Evolutionary conservation across 2,113 vertebrate genomes (phyloP).

Genomic region (Tympanuchus pallidicinctus): DNA sequence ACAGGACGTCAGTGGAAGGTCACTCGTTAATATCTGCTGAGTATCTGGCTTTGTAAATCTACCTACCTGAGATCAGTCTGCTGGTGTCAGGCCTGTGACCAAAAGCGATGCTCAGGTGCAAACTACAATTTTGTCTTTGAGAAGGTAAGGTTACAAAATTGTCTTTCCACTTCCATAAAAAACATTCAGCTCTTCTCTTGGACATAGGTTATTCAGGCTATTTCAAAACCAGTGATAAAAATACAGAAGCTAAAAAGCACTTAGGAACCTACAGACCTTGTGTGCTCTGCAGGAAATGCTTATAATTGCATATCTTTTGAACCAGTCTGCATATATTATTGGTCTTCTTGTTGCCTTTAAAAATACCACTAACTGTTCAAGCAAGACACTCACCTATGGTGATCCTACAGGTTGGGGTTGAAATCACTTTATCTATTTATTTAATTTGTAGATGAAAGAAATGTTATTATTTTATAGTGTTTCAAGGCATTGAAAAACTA

Average conservation of each 20-base stretch:
- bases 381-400: background rate
- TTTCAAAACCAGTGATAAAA: conserved; percentile 19
- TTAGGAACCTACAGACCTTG: background rate
- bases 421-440: background rate
- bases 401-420: background rate
- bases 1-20: fast-evolving
- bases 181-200: background rate
- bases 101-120: background rate
- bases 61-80: background rate
- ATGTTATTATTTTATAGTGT: background rate
- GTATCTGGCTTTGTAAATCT: background rate
- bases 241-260: background rate
- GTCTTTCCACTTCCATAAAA: background rate
- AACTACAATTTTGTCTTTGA: background rate
- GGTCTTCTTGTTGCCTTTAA: background rate
- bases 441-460: background rate
- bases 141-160: background rate
- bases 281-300: conserved; percentile 1
- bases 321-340: background rate
- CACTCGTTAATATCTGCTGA: background rate
- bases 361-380: background rate
- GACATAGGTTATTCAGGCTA: background rate
- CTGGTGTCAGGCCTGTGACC: background rate
- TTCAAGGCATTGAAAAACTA: background rate
- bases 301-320: background rate